Conservation (phyloP, 1,140 invertebrate genomes). For the Colletes latitarsis region DNA sequence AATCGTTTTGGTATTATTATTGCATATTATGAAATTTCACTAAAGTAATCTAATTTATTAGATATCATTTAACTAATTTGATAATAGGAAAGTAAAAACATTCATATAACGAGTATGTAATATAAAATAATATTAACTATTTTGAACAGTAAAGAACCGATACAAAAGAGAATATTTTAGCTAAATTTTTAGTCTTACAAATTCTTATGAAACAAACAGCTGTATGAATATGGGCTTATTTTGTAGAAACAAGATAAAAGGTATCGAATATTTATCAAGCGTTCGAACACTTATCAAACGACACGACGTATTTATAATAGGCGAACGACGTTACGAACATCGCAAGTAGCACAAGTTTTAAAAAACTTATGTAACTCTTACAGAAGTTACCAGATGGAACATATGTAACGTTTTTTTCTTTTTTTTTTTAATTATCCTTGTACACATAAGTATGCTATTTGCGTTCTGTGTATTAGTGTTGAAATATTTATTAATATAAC, state of each 20-base stretch:
- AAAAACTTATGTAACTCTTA: slow-evolving; percentile 37
- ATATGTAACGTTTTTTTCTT: slow-evolving; percentile 10
- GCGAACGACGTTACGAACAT: slow-evolving; percentile 24
- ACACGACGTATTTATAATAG: slow-evolving; percentile 34
- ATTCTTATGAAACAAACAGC: slow-evolving; percentile 20
- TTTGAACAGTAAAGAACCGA: slow-evolving; percentile 10
- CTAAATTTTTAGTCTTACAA: slow-evolving; percentile 33
- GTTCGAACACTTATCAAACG: slow-evolving; percentile 18
- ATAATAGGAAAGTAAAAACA: slow-evolving; percentile 26
- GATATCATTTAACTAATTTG: neutral
- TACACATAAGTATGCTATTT: slow-evolving; percentile 33
- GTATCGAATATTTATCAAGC: slow-evolving; percentile 4
- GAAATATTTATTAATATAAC: slow-evolving; percentile 65
- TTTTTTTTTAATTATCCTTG: slow-evolving; percentile 10
- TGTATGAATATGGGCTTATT: slow-evolving; percentile 18
- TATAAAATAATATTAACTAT: slow-evolving; percentile 13
- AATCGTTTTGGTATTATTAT: slow-evolving; percentile 39
- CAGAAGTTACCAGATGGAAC: slow-evolving; percentile 18
- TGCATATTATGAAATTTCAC: slow-evolving; percentile 29
- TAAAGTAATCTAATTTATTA: slow-evolving; percentile 20
- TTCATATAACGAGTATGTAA: slow-evolving; percentile 5
- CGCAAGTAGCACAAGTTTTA: slow-evolving; percentile 20
- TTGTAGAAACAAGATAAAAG: slow-evolving; percentile 1
- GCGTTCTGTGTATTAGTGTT: slow-evolving; percentile 49
- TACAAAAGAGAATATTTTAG: slow-evolving; percentile 19